phyloP scores from a whole-genome alignment of 2,797 vertebrate genomes.

The Zalophus californianus region DNA sequence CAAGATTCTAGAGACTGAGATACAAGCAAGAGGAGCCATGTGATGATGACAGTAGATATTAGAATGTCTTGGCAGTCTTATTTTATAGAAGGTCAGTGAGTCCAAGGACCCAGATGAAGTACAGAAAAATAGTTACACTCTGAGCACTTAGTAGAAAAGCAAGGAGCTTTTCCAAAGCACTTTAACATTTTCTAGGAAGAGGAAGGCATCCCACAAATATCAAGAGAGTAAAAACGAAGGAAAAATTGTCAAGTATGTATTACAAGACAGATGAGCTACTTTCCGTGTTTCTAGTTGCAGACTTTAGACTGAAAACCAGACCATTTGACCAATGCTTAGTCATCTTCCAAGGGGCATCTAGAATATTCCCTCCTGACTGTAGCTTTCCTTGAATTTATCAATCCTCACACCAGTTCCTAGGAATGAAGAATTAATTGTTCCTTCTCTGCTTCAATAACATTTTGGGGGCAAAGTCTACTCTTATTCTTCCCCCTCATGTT shows the following conservation, averaged over 20 bases:
- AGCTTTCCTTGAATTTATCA: background rate
- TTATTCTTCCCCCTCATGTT: background rate
- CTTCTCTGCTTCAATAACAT: background rate
- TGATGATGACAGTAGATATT: background rate
- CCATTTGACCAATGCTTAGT: background rate
- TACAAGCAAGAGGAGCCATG: rapidly evolving
- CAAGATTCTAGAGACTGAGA: constrained; percentile 74
- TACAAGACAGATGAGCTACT: background rate
- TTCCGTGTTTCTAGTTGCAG: background rate
- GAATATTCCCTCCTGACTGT: background rate
- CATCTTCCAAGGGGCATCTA: too few species aligned
- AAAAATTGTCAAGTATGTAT: background rate
- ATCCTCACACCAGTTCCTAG: too few species aligned
- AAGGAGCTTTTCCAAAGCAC: background rate
- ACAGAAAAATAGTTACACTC: background rate
- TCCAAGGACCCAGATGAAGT: background rate
- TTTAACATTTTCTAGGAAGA: background rate
- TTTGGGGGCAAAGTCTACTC: background rate
- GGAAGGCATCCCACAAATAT: background rate
- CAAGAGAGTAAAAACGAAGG: background rate
- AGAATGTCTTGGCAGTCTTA: background rate
- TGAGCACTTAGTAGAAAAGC: background rate
- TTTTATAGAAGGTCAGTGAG: background rate
- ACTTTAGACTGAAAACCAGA: background rate
- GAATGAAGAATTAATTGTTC: background rate